Evolutionary conservation across 2,888 invertebrate species (phyloP), one percentile per base, ranked within the genome.

Genomic region (Trichopoda pennipes): DNA sequence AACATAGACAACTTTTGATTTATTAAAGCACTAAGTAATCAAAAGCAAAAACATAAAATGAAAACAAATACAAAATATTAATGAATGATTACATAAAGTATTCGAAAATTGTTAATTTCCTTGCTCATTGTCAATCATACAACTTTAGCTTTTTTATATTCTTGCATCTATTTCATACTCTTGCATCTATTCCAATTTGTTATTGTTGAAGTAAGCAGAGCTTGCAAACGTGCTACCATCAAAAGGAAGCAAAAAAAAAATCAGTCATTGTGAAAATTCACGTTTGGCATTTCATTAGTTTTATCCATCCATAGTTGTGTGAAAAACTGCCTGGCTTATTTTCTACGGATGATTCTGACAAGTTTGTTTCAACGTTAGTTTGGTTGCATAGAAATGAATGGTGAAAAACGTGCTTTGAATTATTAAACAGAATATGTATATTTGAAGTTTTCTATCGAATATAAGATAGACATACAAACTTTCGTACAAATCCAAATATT

Each of bases 371-470:
- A 61, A 47, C 64, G 53, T 60, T 66, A 56, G 66, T 72, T 35
- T 51, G 61, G 60, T 53, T 60, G 70, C 42, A 42, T 28, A 66
- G 47, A 75, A 74, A 75, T 75, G 78, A 75, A 78, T 81, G 69
- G 21, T 38, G 32, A 17, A 35, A 28, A 78, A 79, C 81, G 78
- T 82, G 81, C 42, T 61, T 70, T 32, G 75, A 79, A 81, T 81
- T 44, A 28, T 28, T 73, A 28, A 28, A 28, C 8, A 55, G 47
- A 38, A 64, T 14, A 51, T n/a, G n/a, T n/a, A n/a, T 17, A 58
- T 55, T 44, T 53, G 21, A 42, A 61, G 23, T 53, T 53, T 28
- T 32, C 3, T 49, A 42, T 64, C 49, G 16, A n/a, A 4, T 2
- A 17, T 17, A 17, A 2, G 2, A 9, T 12, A 17, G 35, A 73